A percentile compares a stretch with the other conserved stretches of the same genome.
phyloP scores from a whole-genome alignment of 2,797 vertebrate genomes.

The Miichthys miiuy region DNA sequence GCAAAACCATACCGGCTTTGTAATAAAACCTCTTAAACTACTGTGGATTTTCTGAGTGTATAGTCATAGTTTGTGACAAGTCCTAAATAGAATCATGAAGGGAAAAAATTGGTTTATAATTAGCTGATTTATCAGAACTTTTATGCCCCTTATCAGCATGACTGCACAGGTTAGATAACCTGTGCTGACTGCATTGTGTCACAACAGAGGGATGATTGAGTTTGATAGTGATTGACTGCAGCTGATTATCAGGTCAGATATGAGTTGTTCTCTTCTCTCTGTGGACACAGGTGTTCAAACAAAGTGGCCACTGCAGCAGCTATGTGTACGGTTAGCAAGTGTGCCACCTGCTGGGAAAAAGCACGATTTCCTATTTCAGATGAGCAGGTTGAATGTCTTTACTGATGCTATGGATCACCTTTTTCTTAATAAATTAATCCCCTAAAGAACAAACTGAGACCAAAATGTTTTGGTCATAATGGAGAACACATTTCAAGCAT shows the following conservation, averaged over 20 bases:
- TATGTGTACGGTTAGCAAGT: constrained; percentile 1
- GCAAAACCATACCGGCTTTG: constrained; percentile 3
- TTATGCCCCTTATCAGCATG: constrained; percentile 1
- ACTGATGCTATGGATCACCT: not conserved
- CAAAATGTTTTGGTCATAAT: not conserved
- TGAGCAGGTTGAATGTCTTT: not conserved
- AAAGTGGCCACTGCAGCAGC: constrained; percentile 39
- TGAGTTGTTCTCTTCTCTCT: constrained; percentile 42
- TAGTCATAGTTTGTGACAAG: not conserved
- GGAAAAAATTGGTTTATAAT: constrained; percentile 43
- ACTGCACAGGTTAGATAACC: constrained; percentile 40
- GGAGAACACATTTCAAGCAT: not conserved
- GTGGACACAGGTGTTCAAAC: constrained; percentile 84
- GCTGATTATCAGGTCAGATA: constrained; percentile 75
- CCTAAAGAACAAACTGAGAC: not conserved
- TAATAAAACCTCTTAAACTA: not conserved
- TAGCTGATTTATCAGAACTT: constrained; percentile 40
- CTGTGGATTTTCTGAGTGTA: not conserved
- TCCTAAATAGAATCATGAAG: not conserved
- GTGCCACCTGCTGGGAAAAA: constrained; percentile 65
- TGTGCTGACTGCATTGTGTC: constrained; percentile 40
- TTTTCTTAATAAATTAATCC: not conserved
- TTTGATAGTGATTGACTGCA: constrained; percentile 63
- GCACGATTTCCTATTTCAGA: not conserved
- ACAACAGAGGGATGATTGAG: constrained; percentile 54